These are phyloP conservation scores for Tapera naevia DNA, from an alignment of 2,797 vertebrate species.

Conservation along the genomic window DNA sequence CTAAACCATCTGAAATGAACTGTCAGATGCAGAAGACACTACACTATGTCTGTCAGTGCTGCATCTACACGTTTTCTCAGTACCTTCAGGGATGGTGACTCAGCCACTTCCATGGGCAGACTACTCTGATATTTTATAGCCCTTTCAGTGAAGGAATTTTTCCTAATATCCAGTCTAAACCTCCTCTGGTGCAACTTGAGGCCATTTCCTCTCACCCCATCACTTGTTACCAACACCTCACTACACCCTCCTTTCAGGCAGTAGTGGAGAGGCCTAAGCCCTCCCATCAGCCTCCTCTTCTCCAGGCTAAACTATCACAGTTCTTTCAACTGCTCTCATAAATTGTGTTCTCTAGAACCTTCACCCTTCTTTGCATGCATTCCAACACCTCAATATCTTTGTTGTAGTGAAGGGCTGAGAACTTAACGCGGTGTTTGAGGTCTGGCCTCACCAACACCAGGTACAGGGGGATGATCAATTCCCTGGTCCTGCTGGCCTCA, in stretches of 20 bases:
- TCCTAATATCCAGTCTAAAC: background rate
- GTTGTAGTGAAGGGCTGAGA: background rate
- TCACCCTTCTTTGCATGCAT: background rate
- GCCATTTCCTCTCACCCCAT: background rate
- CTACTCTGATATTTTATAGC: rapidly evolving
- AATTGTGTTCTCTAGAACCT: background rate
- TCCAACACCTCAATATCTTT: background rate
- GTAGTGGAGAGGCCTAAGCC: background rate
- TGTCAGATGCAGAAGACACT: no score
- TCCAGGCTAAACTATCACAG: no score
- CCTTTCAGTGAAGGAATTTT: background rate
- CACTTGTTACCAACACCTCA: rapidly evolving
- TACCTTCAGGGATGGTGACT: background rate
- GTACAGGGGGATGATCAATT: rapidly evolving
- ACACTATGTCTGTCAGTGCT: background rate
- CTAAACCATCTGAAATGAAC: background rate
- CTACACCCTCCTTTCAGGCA: background rate
- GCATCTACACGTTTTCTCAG: background rate
- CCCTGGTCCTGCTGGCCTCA: background rate
- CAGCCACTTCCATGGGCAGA: background rate
- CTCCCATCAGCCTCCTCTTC: no score
- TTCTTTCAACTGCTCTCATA: no score
- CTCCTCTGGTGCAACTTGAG: background rate
- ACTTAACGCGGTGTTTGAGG: background rate
- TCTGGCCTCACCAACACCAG: background rate